phyloP scores from a whole-genome alignment of 2,113 vertebrate species.

The Protomyctophum bolini region DNA sequence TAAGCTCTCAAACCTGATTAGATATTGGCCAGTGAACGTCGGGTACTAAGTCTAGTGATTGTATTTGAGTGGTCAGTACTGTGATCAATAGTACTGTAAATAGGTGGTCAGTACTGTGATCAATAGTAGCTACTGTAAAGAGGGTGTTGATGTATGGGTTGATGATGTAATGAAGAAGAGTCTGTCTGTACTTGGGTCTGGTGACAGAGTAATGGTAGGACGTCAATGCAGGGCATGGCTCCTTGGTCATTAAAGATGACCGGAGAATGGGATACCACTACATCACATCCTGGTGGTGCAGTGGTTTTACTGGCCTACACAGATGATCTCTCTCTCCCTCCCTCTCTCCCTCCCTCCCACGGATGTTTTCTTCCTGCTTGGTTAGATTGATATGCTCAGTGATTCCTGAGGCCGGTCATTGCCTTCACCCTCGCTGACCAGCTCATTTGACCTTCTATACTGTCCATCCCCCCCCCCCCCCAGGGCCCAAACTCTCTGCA shows the following conservation, averaged over 20 bases:
- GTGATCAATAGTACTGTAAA: neutral
- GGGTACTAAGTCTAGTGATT: neutral
- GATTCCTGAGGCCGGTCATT: too few relatives aligned
- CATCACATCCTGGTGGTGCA: neutral
- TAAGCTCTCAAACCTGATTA: too few relatives aligned
- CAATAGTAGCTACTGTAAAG: neutral
- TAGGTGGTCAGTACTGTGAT: too few relatives aligned
- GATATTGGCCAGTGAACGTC: neutral
- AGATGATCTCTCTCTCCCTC: neutral
- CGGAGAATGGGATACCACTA: neutral
- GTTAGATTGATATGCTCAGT: too few relatives aligned
- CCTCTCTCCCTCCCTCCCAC: neutral
- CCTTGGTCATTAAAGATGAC: neutral
- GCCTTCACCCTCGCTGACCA: too few relatives aligned
- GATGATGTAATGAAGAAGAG: neutral
- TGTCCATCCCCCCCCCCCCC: too few relatives aligned
- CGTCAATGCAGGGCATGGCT: neutral
- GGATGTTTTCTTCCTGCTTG: too few relatives aligned
- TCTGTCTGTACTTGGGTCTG: neutral
- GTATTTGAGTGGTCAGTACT: neutral
- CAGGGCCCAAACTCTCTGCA: too few relatives aligned
- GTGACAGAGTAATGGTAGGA: neutral
- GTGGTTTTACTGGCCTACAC: neutral
- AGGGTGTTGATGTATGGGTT: neutral
- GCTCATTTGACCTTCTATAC: too few relatives aligned